phyloP scores from a whole-genome alignment of 2,888 invertebrate genomes.

The Gymnosoma rotundatum region DNA sequence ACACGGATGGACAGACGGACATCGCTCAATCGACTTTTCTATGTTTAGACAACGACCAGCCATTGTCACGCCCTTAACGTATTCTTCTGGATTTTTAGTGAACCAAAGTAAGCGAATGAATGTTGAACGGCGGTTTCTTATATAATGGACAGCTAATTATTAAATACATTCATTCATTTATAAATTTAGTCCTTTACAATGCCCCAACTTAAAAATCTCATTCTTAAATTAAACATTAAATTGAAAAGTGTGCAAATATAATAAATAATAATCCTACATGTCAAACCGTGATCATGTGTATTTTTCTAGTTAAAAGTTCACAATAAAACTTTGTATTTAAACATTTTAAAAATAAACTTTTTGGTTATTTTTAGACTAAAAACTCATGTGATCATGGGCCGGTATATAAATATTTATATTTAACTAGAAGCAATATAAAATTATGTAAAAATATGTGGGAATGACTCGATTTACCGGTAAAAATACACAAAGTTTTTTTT shows the following conservation, averaged over 20 bases:
- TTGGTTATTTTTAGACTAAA: conserved; percentile 19
- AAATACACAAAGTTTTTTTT: conserved; percentile 11
- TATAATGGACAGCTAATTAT: no score
- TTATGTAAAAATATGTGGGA: conserved; percentile 44
- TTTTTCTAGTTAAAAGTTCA: neutral
- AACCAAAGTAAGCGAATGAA: no score
- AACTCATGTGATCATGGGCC: neutral
- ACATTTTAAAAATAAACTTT: conserved; percentile 32
- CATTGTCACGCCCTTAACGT: no score
- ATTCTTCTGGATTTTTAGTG: no score
- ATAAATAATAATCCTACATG: neutral
- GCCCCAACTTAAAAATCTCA: no score
- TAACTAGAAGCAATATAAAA: conserved; percentile 27
- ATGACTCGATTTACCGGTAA: conserved; percentile 50
- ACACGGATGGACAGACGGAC: no score
- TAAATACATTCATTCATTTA: no score
- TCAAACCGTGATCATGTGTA: neutral
- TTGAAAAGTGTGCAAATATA: neutral
- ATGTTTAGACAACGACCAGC: no score
- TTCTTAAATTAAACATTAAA: neutral
- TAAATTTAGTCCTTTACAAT: no score
- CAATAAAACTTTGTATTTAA: neutral
- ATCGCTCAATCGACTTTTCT: no score
- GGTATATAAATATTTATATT: conserved; percentile 38
- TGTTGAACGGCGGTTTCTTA: no score